phyloP scores from a whole-genome alignment of 2,797 vertebrate species.

The Myotis planiceps region DNA sequence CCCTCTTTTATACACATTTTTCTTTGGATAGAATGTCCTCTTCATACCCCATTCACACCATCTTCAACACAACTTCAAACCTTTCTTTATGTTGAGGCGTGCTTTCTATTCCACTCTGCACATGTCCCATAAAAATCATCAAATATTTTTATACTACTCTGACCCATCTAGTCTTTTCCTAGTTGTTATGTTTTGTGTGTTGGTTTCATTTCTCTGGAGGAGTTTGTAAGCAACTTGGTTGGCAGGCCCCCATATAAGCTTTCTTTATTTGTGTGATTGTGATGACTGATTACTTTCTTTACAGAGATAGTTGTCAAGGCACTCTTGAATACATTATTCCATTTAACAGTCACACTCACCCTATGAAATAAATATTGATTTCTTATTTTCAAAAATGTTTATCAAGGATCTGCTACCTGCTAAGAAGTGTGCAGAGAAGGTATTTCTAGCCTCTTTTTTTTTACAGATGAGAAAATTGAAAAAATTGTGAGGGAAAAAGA shows the following conservation, averaged over 20 bases:
- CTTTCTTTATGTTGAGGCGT: neutral
- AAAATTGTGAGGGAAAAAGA: neutral
- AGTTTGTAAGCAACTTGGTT: neutral
- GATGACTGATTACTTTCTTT: neutral
- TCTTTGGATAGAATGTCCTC: neutral
- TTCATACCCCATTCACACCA: neutral
- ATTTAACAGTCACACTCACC: neutral
- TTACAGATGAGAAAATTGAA: neutral
- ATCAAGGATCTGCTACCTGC: neutral
- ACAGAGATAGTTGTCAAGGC: neutral
- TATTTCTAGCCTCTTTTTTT: neutral
- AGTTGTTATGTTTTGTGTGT: neutral
- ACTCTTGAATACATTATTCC: neutral
- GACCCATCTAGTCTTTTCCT: neutral
- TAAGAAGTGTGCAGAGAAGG: neutral
- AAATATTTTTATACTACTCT: neutral
- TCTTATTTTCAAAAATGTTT: neutral
- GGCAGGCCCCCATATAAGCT: neutral
- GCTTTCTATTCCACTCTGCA: neutral
- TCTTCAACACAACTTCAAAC: neutral
- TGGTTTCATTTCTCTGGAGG: neutral
- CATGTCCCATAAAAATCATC: neutral
- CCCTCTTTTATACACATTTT: neutral
- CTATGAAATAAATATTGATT: neutral
- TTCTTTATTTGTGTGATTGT: conserved; percentile 12